These are phyloP conservation scores for Etheostoma spectabile DNA, from an alignment of 2,113 vertebrate species.

Conservation along the genomic window DNA sequence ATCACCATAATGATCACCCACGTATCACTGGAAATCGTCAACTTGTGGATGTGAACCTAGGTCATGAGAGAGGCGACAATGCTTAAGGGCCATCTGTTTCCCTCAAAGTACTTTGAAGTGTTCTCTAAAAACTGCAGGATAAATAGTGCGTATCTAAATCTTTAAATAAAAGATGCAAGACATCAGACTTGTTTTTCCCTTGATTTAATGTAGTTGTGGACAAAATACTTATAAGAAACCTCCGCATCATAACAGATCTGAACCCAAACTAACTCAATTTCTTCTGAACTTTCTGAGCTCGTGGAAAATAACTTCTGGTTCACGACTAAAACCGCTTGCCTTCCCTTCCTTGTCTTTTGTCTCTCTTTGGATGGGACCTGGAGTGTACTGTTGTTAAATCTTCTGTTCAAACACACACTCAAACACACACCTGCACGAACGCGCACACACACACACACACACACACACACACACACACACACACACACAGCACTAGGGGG, in stretches of 20 bases:
- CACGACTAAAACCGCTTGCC: slow-evolving; percentile 57
- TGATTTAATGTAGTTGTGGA: not conserved
- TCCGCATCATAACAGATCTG: slow-evolving; percentile 32
- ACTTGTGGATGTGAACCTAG: slow-evolving; percentile 4
- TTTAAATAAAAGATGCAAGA: slow-evolving; percentile 36
- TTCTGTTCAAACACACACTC: slow-evolving; percentile 37
- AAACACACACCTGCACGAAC: slow-evolving; percentile 11
- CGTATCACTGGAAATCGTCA: slow-evolving; percentile 3
- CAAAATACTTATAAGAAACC: slow-evolving; percentile 12
- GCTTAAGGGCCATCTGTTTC: not conserved
- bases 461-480: slow-evolving; percentile 14
- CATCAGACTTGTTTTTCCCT: slow-evolving; percentile 28
- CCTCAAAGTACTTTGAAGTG: slow-evolving; percentile 26
- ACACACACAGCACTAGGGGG: slow-evolving; percentile 17
- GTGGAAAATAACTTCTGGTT: slow-evolving; percentile 48
- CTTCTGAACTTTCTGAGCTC: slow-evolving; percentile 48
- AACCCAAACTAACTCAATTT: slow-evolving; percentile 20
- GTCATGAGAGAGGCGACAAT: slow-evolving; percentile 3
- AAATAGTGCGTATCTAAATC: slow-evolving; percentile 5
- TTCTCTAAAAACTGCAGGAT: not conserved
- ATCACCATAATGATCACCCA: not conserved
- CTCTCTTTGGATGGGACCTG: slow-evolving; percentile 49
- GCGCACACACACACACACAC: not conserved
- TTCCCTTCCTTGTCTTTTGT: slow-evolving; percentile 55
- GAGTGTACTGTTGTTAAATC: slow-evolving; percentile 54